Percentiles rank a stretch among this genome's conserved stretches.
Evolutionary conservation across 2,888 invertebrate genomes (phyloP).

Genomic region (Unio pictorum): DNA sequence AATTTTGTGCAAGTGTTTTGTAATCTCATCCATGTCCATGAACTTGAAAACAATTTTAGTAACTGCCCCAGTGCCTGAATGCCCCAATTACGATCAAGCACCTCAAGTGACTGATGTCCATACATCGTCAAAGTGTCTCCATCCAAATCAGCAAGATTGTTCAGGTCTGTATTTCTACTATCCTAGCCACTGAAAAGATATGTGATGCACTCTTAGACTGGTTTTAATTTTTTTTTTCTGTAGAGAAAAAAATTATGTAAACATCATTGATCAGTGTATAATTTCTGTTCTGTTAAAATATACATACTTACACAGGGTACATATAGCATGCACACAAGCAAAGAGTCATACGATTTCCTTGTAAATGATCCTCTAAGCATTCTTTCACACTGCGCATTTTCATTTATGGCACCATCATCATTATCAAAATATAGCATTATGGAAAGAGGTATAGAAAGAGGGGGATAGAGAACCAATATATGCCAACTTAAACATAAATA

Average conservation of each 20-base stretch:
- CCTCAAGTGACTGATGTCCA: constrained; percentile 67
- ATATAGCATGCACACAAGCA: no score
- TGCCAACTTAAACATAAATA: no score
- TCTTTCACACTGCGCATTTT: no score
- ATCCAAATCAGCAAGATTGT: constrained; percentile 67
- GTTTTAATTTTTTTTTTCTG: constrained; percentile 3
- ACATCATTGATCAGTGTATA: constrained; percentile 4
- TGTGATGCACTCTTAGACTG: neutral
- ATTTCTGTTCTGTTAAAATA: neutral
- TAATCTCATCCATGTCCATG: constrained; percentile 70
- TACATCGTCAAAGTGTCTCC: constrained; percentile 69
- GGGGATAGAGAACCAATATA: no score
- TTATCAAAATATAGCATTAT: no score
- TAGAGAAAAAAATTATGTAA: constrained; percentile 4
- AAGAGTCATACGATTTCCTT: no score
- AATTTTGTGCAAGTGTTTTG: constrained; percentile 66
- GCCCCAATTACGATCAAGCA: constrained; percentile 70
- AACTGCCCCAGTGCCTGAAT: constrained; percentile 69
- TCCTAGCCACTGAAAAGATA: constrained; percentile 19
- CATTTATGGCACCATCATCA: no score
- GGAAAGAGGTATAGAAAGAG: no score
- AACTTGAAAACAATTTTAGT: constrained; percentile 67
- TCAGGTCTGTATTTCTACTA: constrained; percentile 29
- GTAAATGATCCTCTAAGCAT: no score
- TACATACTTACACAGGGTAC: no score